Conservation (phyloP, 2,113 vertebrate species). For the Paracanthobrama guichenoti region DNA sequence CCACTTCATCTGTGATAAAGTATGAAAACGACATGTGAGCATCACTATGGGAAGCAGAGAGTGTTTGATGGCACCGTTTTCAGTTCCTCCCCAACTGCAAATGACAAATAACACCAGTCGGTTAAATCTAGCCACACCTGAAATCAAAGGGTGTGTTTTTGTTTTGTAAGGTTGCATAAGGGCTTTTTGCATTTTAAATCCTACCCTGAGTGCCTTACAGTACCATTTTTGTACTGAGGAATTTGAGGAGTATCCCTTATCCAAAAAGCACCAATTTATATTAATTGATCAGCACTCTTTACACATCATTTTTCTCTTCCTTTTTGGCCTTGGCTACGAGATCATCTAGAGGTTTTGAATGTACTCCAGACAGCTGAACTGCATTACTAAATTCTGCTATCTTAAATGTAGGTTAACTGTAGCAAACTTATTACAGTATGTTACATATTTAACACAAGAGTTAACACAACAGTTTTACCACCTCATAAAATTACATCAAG, state of each 20-base stretch:
- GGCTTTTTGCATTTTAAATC: background rate
- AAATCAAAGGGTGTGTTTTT: background rate
- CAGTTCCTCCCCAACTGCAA: too few relatives aligned
- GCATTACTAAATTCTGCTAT: background rate
- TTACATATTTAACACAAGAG: background rate
- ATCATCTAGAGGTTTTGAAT: background rate
- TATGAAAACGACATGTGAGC: too few relatives aligned
- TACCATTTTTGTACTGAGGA: background rate
- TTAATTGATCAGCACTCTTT: background rate
- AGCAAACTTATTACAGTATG: background rate
- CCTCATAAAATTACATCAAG: too few relatives aligned
- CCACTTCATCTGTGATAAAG: too few relatives aligned
- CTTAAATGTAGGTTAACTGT: background rate
- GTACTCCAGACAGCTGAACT: background rate
- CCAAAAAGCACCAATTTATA: background rate
- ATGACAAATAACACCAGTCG: too few relatives aligned
- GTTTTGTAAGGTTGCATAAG: background rate
- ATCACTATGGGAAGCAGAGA: too few relatives aligned
- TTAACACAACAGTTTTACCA: background rate
- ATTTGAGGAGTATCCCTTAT: background rate
- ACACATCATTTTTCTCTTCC: background rate
- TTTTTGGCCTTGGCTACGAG: background rate
- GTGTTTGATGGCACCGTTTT: too few relatives aligned
- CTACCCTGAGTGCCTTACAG: background rate
- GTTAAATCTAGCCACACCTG: too few relatives aligned